Conservation (phyloP, 2,797 vertebrate species). For the Todus mexicanus region DNA sequence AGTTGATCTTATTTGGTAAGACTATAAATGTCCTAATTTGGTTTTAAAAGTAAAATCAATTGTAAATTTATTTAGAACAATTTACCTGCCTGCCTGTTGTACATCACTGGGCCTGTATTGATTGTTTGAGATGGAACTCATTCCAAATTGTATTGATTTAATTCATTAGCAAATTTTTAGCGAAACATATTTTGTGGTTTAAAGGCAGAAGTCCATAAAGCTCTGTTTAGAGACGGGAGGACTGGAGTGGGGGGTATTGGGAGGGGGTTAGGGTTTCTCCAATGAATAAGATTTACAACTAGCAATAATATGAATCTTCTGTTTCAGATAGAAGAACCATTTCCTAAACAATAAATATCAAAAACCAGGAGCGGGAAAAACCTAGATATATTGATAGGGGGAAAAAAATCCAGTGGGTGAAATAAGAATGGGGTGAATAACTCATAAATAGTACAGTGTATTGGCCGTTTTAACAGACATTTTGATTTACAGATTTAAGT, state of each 20-base stretch:
- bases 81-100: slow-evolving; percentile 66
- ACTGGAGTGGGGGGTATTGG: not conserved
- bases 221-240: slow-evolving; percentile 2
- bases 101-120: slow-evolving; percentile 63
- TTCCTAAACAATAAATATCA: not conserved
- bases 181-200: slow-evolving; percentile 17
- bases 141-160: slow-evolving; percentile 64
- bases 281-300: not conserved
- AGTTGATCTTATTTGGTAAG: slow-evolving; percentile 28
- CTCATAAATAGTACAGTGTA: slow-evolving; percentile 51
- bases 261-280: not conserved
- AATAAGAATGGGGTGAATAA: slow-evolving; percentile 59
- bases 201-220: slow-evolving; percentile 3
- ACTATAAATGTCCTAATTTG: slow-evolving; percentile 69
- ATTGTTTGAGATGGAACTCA: slow-evolving; percentile 57
- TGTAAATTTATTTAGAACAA: slow-evolving; percentile 77
- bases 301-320: not conserved
- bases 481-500: slow-evolving; percentile 67
- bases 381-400: not conserved
- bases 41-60: slow-evolving; percentile 76
- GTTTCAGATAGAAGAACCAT: not conserved
- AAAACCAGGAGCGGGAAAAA: not conserved
- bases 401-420: not conserved
- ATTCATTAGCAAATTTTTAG: slow-evolving; percentile 64
- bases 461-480: slow-evolving; percentile 61